phyloP scores from a whole-genome alignment of 1,140 invertebrate species.

The Tachypleus tridentatus region DNA sequence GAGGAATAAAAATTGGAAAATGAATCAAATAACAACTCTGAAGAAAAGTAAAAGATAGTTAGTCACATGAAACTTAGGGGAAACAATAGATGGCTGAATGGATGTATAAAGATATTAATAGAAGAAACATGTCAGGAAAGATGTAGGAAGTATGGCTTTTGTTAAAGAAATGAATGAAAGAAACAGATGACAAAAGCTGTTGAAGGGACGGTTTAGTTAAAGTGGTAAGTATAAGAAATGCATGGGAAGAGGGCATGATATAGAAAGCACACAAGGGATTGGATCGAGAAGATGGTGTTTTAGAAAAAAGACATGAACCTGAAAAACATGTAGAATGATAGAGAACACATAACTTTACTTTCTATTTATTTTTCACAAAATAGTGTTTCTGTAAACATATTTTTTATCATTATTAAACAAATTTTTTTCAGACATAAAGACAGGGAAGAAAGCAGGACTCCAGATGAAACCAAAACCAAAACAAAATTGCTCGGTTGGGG shows the following conservation, averaged over 20 bases:
- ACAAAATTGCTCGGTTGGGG: not conserved
- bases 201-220: too few species aligned
- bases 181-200: too few species aligned
- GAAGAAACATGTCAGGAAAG: too few species aligned
- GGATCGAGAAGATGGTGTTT: not conserved
- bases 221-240: not conserved
- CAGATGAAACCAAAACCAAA: not conserved
- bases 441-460: not conserved
- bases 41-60: too few species aligned
- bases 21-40: too few species aligned
- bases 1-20: too few species aligned
- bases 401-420: not conserved
- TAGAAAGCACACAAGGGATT: not conserved
- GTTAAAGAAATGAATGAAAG: too few species aligned
- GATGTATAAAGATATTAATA: too few species aligned
- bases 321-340: not conserved
- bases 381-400: not conserved
- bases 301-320: not conserved
- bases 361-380: not conserved
- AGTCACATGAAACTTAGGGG: too few species aligned
- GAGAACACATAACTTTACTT: not conserved
- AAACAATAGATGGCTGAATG: too few species aligned
- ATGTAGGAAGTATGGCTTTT: too few species aligned
- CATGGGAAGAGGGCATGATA: not conserved
- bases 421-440: not conserved